phyloP scores from a whole-genome alignment of 1,140 invertebrate species.

The Zaprionus lachaisei region DNA sequence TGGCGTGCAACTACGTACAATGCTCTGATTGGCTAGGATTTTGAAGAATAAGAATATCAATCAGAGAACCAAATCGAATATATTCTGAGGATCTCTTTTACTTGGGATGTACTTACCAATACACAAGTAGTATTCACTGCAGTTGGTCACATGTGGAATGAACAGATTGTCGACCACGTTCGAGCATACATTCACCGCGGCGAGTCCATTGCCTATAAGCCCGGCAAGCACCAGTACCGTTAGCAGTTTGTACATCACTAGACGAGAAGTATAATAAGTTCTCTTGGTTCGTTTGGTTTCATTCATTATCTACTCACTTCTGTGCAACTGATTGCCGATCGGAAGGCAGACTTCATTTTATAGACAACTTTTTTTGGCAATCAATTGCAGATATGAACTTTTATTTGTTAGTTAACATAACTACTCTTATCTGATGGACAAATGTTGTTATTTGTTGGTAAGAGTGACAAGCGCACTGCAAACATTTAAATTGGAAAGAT shows the following conservation, averaged over 20 bases:
- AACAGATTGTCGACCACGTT: constrained; percentile 63
- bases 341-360: constrained; percentile 37
- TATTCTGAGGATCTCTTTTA: too few relatives aligned
- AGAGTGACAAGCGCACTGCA: constrained; percentile 1
- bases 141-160: constrained; percentile 61
- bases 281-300: too few relatives aligned
- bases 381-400: constrained; percentile 33
- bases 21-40: constrained; percentile 22
- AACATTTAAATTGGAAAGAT: constrained; percentile 46
- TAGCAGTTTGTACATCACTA: constrained; percentile 55
- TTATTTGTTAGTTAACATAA: constrained; percentile 24
- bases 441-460: constrained; percentile 39
- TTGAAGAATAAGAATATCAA: too few relatives aligned
- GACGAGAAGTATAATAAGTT: background rate
- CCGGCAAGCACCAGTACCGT: constrained; percentile 25
- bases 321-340: constrained; percentile 6
- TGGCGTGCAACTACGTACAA: constrained; percentile 35
- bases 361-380: constrained; percentile 52
- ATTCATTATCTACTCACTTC: constrained; percentile 31
- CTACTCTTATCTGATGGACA: constrained; percentile 50
- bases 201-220: constrained; percentile 11
- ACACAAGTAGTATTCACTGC: constrained; percentile 69
- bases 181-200: constrained; percentile 61
- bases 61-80: too few relatives aligned
- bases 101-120: constrained; percentile 43